Conservation (phyloP, 2,113 vertebrate species). For the Channa maculata region DNA sequence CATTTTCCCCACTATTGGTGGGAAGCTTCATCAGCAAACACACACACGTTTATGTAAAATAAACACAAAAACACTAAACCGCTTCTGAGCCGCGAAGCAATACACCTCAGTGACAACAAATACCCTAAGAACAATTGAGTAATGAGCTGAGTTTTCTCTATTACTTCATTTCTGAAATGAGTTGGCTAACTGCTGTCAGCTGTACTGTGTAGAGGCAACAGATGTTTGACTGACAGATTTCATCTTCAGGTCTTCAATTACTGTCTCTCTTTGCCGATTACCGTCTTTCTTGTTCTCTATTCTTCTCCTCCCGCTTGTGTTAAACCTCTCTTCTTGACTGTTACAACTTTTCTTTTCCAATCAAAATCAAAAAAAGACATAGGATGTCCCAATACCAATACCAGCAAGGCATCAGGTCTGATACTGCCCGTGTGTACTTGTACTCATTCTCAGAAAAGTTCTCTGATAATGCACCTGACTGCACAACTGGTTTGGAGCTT, state of each 20-base stretch:
- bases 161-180: slow-evolving; percentile 12
- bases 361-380: no score
- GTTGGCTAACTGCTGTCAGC: slow-evolving; percentile 26
- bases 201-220: not conserved
- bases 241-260: slow-evolving; percentile 21
- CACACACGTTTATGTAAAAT: no score
- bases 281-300: not conserved
- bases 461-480: no score
- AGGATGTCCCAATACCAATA: no score
- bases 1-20: no score
- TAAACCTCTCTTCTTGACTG: not conserved
- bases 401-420: no score
- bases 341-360: not conserved
- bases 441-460: no score
- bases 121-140: slow-evolving; percentile 22
- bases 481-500: no score
- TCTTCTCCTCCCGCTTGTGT: not conserved
- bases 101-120: slow-evolving; percentile 18
- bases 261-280: slow-evolving; percentile 7
- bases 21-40: no score
- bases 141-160: not conserved
- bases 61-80: slow-evolving; percentile 3
- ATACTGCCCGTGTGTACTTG: no score
- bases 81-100: not conserved
- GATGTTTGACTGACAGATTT: slow-evolving; percentile 38